These are phyloP conservation scores for Cremastobaeus sp. DNA, from an alignment of 2,888 invertebrate genomes.

Conservation along the genomic window DNA sequence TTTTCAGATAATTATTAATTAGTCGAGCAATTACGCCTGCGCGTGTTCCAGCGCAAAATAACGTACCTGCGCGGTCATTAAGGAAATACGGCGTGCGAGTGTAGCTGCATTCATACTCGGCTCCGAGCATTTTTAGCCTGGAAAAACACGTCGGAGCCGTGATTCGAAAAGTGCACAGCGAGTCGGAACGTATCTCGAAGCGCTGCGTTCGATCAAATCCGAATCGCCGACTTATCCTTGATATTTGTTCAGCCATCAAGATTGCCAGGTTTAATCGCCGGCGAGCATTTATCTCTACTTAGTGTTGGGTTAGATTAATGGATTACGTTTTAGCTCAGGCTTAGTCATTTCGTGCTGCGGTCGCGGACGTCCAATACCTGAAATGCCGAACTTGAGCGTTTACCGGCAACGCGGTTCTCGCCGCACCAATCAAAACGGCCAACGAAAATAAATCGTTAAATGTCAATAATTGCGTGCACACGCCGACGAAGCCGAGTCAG, in stretches of 20 bases:
- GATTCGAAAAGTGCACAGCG: too few relatives aligned
- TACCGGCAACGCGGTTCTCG: constrained; percentile 36
- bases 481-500: constrained; percentile 3
- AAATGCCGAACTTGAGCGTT: constrained; percentile 33
- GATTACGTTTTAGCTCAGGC: constrained; percentile 45
- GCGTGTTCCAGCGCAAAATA: too few relatives aligned
- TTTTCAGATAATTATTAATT: too few relatives aligned
- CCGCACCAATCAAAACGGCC: constrained; percentile 23
- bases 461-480: constrained; percentile 38
- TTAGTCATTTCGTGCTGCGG: constrained; percentile 45
- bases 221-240: constrained; percentile 29
- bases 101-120: too few relatives aligned
- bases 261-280: constrained; percentile 48
- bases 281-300: constrained; percentile 54
- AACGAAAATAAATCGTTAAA: constrained; percentile 45
- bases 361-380: constrained; percentile 36
- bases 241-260: constrained; percentile 50
- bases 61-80: too few relatives aligned
- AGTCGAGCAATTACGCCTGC: too few relatives aligned
- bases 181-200: too few relatives aligned
- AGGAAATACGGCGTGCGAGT: too few relatives aligned
- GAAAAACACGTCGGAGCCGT: too few relatives aligned
- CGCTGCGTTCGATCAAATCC: too few relatives aligned
- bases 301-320: constrained; percentile 55
- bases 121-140: too few relatives aligned